A percentile compares a stretch with the other conserved stretches of the same genome.
Evolutionary conservation across 2,797 vertebrate species (phyloP).

Genomic region (Macropus fuliginosus): DNA sequence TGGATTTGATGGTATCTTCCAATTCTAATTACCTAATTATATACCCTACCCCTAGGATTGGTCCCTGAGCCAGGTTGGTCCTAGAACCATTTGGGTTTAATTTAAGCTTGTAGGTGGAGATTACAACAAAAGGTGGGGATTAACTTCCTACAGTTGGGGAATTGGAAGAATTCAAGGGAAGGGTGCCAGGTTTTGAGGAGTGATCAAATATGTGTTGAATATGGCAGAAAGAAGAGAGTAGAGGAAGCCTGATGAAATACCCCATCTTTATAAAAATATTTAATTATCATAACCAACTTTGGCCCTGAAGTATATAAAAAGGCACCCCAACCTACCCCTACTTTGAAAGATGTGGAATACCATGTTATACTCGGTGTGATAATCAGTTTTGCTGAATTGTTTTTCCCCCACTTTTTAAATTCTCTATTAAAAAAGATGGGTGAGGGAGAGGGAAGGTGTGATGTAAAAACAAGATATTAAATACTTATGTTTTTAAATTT

Average conservation of each 20-base stretch:
- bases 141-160: neutral
- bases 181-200: neutral
- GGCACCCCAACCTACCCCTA: neutral
- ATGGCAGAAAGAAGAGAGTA: neutral
- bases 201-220: neutral
- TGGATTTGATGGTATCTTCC: neutral
- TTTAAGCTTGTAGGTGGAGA: neutral
- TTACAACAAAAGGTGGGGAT: neutral
- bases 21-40: neutral
- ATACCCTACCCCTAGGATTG: neutral
- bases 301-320: neutral
- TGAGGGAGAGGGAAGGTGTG: neutral
- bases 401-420: neutral
- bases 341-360: neutral
- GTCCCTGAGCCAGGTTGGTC: too few species aligned
- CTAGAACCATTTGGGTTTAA: neutral
- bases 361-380: neutral
- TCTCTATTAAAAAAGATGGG: neutral
- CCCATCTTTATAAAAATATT: neutral
- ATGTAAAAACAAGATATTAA: neutral
- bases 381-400: neutral
- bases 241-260: neutral
- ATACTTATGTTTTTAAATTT: neutral
- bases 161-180: neutral
- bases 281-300: neutral